phyloP scores from a whole-genome alignment of 2,797 vertebrate species.

The Gymnoscopelus braueri region DNA sequence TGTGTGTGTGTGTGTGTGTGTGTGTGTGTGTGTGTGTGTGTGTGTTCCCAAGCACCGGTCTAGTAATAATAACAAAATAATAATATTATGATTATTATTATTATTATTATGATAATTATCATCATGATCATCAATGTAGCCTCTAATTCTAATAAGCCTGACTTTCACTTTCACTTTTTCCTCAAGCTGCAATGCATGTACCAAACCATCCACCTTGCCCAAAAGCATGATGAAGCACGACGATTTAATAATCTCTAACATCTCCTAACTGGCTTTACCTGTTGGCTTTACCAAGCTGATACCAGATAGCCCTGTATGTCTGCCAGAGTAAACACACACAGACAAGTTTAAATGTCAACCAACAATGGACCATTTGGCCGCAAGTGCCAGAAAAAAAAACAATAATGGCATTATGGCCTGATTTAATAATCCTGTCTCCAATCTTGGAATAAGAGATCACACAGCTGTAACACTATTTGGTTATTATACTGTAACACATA shows the following conservation, averaged over 20 bases:
- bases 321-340: conserved; percentile 3
- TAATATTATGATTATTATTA: no score
- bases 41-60: no score
- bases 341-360: not conserved
- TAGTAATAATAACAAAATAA: no score
- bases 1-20: no score
- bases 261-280: conserved; percentile 44
- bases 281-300: conserved; percentile 28
- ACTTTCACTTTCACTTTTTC: not conserved
- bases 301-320: conserved; percentile 23
- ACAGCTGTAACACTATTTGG: not conserved
- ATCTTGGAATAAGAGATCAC: not conserved
- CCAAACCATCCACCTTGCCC: not conserved
- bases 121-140: no score
- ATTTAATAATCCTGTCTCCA: not conserved
- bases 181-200: not conserved
- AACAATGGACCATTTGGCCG: not conserved
- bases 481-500: not conserved
- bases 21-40: no score
- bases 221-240: not conserved
- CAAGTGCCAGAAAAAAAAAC: conserved; percentile 6
- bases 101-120: no score
- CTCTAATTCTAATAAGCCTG: no score
- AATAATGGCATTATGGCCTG: conserved; percentile 2
- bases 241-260: conserved; percentile 20